Evolutionary conservation across 2,888 invertebrate species (phyloP).

Genomic region (Bimastos eiseni): DNA sequence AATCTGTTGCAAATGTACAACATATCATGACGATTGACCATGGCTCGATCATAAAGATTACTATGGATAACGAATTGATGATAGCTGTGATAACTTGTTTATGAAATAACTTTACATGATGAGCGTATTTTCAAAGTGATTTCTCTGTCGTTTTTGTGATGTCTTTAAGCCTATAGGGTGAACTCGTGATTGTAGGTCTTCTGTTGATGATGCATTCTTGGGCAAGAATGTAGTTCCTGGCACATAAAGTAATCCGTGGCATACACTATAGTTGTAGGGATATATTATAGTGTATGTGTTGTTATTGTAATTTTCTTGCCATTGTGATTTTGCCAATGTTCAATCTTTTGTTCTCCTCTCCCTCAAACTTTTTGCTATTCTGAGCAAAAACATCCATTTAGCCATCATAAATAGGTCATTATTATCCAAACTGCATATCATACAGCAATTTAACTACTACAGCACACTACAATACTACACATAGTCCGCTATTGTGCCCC

Average conservation of each 20-base stretch:
- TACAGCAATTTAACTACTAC: no score
- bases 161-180: background rate
- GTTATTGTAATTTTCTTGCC: no score
- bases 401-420: no score
- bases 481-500: no score
- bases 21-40: background rate
- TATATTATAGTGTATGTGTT: no score
- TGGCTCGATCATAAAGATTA: background rate
- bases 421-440: no score
- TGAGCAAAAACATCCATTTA: no score
- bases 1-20: background rate
- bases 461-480: no score
- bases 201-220: background rate
- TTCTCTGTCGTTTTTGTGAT: background rate
- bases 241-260: background rate
- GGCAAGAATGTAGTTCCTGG: background rate
- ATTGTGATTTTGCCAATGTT: no score
- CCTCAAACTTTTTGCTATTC: no score
- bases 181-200: background rate
- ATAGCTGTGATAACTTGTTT: constrained; percentile 13
- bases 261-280: background rate
- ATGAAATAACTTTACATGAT: background rate
- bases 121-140: background rate
- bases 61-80: background rate
- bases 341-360: no score